These are phyloP conservation scores for Chaetorhynchus papuensis DNA, from an alignment of 2,113 vertebrate species.

Conservation along the genomic window DNA sequence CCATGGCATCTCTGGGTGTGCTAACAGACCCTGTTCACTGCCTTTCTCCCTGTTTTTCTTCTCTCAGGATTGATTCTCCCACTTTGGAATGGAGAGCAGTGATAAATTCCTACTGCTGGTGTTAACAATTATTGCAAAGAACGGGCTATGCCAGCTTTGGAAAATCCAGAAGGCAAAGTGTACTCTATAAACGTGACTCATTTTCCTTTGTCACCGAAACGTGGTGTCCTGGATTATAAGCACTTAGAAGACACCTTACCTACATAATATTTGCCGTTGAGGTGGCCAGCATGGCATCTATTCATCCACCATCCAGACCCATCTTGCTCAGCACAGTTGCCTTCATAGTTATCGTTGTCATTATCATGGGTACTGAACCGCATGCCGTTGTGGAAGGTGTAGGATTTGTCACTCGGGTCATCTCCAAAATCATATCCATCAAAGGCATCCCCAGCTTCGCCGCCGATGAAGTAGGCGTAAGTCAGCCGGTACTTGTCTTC, in stretches of 20 bases:
- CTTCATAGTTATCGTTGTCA: constrained; percentile 86
- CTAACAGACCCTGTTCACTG: not conserved
- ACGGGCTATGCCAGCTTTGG: not conserved
- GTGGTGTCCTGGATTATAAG: not conserved
- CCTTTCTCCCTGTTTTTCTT: not conserved
- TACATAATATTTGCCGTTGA: constrained; percentile 91
- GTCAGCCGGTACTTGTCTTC: constrained; percentile 85
- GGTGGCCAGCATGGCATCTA: constrained; percentile 89
- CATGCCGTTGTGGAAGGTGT: constrained; percentile 89
- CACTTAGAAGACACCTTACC: constrained; percentile 49
- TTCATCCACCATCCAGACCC: constrained; percentile 99
- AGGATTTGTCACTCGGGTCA: constrained; percentile 86
- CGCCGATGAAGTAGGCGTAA: constrained; percentile 81
- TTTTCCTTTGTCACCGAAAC: not conserved
- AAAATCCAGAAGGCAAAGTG: not conserved
- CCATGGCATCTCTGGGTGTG: not conserved
- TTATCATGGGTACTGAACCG: constrained; percentile 88
- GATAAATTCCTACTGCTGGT: not conserved
- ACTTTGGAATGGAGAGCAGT: not conserved
- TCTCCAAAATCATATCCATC: constrained; percentile 86
- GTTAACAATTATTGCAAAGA: not conserved
- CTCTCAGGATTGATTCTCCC: not conserved
- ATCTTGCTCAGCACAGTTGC: constrained; percentile 90
- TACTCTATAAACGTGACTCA: not conserved
- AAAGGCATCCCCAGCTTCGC: constrained; percentile 91